Base-by-base conservation (phyloP, 2,888 invertebrate species). In the Pheosia gnoma region DNA sequence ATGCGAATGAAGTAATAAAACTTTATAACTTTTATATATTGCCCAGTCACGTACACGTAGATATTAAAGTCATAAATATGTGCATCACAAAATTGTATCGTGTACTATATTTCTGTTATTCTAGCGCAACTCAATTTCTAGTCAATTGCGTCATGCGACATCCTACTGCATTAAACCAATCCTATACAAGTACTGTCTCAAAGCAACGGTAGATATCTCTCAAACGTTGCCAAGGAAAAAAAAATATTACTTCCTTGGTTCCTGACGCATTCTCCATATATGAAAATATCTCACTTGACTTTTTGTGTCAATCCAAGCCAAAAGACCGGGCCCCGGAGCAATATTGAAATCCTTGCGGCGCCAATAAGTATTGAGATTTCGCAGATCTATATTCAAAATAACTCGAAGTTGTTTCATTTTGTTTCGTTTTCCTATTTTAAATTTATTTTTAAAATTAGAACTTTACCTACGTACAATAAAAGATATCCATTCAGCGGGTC, bases 281-380 rank as follows among this genome's bases (percentile, higher is more conserved):
- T 77, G 75, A 78, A 76, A 83, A 86, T 82, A 79, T 83, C 77
- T 81, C 81, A 80, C 81, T 84, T 77, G 74, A 75, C 75, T 76
- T 83, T 81, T 83, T 81, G 70, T 75, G 72, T 71, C 76, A 78
- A 77, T 77, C 66, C 54, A 43, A 58, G 71, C 68, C 71, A 57
- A 59, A 57, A 58, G 60, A 52, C 57, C 62, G 59, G 56, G 56
- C 60, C 63, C 9, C 53, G 62, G 61, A 66, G 69, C 66, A 68
- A 79, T 82, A 82, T 80, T 79, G 78, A 76, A 77, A 77, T 74
- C 59, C 63, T 67, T 65, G 61, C 13, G 41, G 55, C 53, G 51
- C 62, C 66, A 67, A 74, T 72, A 72, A 60, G 70, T 68, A 77
- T 71, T 56, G 67, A 60, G 58, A 58, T 45, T 59, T 60, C n/a